Evolutionary conservation across 2,113 vertebrate genomes (phyloP).

Genomic region (Epinephelus fuscoguttatus): DNA sequence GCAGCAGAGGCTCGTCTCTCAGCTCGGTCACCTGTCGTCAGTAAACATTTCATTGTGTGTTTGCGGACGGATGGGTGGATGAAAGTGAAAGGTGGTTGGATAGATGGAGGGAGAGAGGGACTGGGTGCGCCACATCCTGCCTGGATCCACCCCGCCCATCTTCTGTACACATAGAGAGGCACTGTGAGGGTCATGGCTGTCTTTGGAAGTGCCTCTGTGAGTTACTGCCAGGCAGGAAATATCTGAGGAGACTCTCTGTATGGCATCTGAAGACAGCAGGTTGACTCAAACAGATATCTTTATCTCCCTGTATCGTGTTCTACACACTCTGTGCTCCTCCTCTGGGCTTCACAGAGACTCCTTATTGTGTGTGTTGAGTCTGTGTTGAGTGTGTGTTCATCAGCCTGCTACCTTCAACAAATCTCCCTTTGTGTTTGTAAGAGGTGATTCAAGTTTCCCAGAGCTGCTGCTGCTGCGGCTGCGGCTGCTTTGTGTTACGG

Average conservation of each 20-base stretch:
- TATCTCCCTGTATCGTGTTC: constrained; percentile 5
- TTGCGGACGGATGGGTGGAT: constrained; percentile 14
- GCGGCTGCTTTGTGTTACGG: not conserved
- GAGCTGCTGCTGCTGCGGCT: constrained; percentile 34
- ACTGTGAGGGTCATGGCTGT: constrained; percentile 58
- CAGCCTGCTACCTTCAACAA: constrained; percentile 33
- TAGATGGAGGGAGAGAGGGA: constrained; percentile 16
- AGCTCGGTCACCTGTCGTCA: constrained; percentile 30
- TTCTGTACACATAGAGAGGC: constrained; percentile 39
- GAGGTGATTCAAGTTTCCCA: constrained; percentile 64
- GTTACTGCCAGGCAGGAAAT: constrained; percentile 8
- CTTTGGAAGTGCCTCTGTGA: constrained; percentile 68
- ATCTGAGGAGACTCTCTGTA: constrained; percentile 9
- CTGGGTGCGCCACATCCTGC: constrained; percentile 23
- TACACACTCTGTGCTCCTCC: not conserved
- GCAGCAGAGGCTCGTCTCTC: constrained; percentile 64
- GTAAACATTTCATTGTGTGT: not conserved
- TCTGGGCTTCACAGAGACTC: not conserved
- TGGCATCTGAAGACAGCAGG: constrained; percentile 5
- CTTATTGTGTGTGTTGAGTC: constrained; percentile 17
- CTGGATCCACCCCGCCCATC: constrained; percentile 33
- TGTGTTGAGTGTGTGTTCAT: constrained; percentile 8
- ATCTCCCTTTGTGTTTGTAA: constrained; percentile 56
- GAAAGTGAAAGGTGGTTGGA: not conserved
- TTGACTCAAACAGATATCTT: not conserved